Conservation (phyloP, 2,888 invertebrate genomes). For the Augochlorella aurata region DNA sequence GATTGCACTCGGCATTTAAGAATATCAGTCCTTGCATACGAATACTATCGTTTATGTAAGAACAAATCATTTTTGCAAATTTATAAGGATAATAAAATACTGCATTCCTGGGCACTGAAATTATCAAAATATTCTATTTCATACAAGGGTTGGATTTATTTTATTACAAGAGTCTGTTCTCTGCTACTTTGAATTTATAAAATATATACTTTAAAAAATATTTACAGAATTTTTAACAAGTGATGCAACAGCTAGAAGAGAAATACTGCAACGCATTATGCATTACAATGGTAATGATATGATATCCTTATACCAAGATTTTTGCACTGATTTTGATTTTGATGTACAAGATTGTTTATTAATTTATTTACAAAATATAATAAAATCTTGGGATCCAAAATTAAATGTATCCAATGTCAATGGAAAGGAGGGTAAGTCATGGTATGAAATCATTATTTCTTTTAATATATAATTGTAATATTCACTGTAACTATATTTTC, state of each 20-base stretch:
- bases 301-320: slow-evolving; percentile 79
- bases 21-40: slow-evolving; percentile 72
- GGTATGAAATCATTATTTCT: slow-evolving; percentile 13
- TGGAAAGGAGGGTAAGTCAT: slow-evolving; percentile 61
- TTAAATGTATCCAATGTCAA: slow-evolving; percentile 49
- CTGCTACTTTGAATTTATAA: neutral
- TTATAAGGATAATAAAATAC: slow-evolving; percentile 67
- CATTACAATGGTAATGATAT: slow-evolving; percentile 66
- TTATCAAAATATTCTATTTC: slow-evolving; percentile 75
- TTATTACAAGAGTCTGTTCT: neutral
- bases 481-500: slow-evolving; percentile 15
- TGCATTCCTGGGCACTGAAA: slow-evolving; percentile 76
- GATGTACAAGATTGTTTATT: slow-evolving; percentile 78
- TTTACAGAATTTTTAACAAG: slow-evolving; percentile 74
- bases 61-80: slow-evolving; percentile 54
- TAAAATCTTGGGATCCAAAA: slow-evolving; percentile 82
- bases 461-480: slow-evolving; percentile 18
- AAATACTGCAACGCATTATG: slow-evolving; percentile 75
- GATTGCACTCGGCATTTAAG: slow-evolving; percentile 68
- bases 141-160: slow-evolving; percentile 72
- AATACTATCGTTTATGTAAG: slow-evolving; percentile 71
- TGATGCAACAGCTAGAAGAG: slow-evolving; percentile 66
- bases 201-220: slow-evolving; percentile 13
- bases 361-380: slow-evolving; percentile 77
- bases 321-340: slow-evolving; percentile 82